Percentiles rank a stretch among this genome's conserved stretches.
phyloP scores from a whole-genome alignment of 1,140 invertebrate genomes.

The Leptinotarsa undecemlineata region DNA sequence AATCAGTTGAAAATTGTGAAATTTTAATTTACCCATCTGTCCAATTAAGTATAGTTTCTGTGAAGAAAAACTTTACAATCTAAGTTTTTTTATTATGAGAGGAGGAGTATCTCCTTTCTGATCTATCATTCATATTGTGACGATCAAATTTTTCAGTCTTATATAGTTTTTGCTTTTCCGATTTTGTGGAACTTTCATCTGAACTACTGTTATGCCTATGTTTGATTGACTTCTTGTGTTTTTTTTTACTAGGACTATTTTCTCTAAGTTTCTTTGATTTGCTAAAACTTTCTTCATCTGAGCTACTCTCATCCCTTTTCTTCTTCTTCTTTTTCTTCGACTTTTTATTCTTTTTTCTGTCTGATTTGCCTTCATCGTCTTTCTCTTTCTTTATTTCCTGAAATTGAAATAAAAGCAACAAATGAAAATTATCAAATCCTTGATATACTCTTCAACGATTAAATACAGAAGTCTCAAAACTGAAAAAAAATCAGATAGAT shows the following conservation, averaged over 20 bases:
- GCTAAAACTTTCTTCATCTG: neutral
- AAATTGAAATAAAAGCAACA: neutral
- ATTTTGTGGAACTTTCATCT: slow-evolving; percentile 9
- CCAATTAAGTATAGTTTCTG: neutral
- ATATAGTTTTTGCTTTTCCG: neutral
- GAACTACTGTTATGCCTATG: slow-evolving; percentile 3
- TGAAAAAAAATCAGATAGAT: too few relatives aligned
- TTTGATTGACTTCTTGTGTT: slow-evolving; percentile 6
- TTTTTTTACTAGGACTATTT: slow-evolving; percentile 18
- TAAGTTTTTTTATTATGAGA: neutral
- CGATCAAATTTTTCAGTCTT: neutral
- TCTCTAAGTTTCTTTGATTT: slow-evolving; percentile 2
- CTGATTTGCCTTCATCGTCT: slow-evolving; percentile 26
- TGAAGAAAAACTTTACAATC: neutral
- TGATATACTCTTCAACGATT: too few relatives aligned
- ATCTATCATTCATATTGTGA: neutral
- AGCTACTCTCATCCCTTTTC: slow-evolving; percentile 18
- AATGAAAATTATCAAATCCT: neutral
- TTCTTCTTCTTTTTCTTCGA: slow-evolving; percentile 36
- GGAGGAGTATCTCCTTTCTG: neutral
- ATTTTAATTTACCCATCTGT: neutral
- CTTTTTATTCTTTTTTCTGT: slow-evolving; percentile 55
- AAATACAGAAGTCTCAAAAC: too few relatives aligned
- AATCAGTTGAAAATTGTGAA: too few relatives aligned
- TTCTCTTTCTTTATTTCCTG: slow-evolving; percentile 36